phyloP scores from a whole-genome alignment of 1,140 invertebrate genomes.

The Hylaeus anthracinus region DNA sequence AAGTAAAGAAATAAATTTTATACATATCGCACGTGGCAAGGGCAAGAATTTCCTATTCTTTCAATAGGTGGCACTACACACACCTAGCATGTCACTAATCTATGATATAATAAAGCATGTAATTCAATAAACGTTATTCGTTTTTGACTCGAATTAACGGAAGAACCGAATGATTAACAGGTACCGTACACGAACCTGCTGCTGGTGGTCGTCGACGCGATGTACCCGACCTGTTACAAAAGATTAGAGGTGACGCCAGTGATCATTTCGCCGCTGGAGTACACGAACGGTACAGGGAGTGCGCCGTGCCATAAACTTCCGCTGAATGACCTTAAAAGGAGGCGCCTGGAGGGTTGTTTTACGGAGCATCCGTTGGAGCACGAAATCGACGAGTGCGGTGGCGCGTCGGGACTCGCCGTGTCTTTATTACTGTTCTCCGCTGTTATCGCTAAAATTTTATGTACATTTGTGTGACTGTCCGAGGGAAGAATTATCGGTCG shows the following conservation, averaged over 20 bases:
- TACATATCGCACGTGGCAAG: too few relatives aligned
- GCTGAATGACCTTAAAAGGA: conserved; percentile 85
- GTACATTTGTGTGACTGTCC: conserved; percentile 16
- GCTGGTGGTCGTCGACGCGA: conserved; percentile 87
- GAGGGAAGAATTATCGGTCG: not conserved
- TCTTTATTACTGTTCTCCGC: conserved; percentile 56
- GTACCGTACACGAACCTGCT: conserved; percentile 90
- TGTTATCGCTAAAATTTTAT: conserved; percentile 32
- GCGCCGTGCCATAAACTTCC: conserved; percentile 88
- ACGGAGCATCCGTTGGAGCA: conserved; percentile 86
- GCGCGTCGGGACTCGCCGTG: conserved; percentile 54
- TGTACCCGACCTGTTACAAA: conserved; percentile 73
- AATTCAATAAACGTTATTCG: too few relatives aligned
- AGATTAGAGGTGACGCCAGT: conserved; percentile 70
- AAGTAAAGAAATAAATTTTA: too few relatives aligned
- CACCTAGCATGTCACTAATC: too few relatives aligned
- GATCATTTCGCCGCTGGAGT: conserved; percentile 75
- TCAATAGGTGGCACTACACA: too few relatives aligned
- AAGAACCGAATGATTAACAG: conserved; percentile 78
- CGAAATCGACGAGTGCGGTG: conserved; percentile 82
- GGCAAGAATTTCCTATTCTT: too few relatives aligned
- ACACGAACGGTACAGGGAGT: conserved; percentile 72
- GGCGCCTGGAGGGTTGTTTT: conserved; percentile 87
- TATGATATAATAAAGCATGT: too few relatives aligned
- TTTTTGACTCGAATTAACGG: too few relatives aligned